These are phyloP conservation scores for Pteropus alecto DNA, from an alignment of 2,113 vertebrate species.

Conservation along the genomic window DNA sequence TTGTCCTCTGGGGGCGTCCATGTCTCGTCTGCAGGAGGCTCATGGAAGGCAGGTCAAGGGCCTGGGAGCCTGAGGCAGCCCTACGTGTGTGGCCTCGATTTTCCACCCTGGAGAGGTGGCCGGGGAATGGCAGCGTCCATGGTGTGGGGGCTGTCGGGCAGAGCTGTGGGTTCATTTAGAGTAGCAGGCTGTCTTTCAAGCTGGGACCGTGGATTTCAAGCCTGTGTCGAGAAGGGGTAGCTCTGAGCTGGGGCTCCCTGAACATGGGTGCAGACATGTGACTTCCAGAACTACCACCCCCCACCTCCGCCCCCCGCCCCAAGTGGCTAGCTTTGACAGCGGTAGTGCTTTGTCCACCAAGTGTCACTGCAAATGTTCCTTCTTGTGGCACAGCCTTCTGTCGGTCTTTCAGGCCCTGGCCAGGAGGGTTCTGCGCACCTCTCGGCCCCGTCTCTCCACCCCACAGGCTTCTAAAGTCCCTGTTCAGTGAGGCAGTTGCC, in stretches of 20 bases:
- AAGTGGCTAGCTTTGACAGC: no score
- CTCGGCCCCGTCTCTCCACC: no score
- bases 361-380: not conserved
- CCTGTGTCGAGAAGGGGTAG: rapidly evolving
- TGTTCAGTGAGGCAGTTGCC: no score
- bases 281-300: not conserved
- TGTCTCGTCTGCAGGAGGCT: not conserved
- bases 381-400: rapidly evolving
- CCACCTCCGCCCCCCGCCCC: no score
- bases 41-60: no score
- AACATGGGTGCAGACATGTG: rapidly evolving
- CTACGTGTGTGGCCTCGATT: not conserved
- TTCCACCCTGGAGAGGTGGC: not conserved
- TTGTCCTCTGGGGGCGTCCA: not conserved
- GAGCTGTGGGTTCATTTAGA: not conserved
- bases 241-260: not conserved
- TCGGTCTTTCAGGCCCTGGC: not conserved
- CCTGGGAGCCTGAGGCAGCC: not conserved
- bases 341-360: not conserved
- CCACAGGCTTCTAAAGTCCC: no score
- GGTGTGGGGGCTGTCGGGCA: not conserved
- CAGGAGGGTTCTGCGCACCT: not conserved
- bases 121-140: not conserved
- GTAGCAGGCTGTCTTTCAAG: not conserved
- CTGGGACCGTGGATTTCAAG: not conserved